A percentile compares a stretch with the other conserved stretches of the same genome.
These are phyloP conservation scores for Latrodectus elegans DNA, from an alignment of 2,888 invertebrate species.

Conservation along the genomic window DNA sequence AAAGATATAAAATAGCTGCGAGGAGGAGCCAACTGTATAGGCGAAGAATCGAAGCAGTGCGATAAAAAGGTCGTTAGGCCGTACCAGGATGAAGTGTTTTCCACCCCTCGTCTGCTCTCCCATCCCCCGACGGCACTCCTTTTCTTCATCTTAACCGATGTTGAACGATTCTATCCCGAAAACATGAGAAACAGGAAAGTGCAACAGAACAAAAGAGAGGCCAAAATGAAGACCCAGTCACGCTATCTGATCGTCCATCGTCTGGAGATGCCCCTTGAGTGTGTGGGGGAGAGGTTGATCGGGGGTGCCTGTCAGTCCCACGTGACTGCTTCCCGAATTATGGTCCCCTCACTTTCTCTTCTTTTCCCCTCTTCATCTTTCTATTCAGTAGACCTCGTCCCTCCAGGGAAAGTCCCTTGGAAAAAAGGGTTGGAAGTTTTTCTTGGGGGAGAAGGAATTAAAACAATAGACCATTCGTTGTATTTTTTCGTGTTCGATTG, in stretches of 20 bases:
- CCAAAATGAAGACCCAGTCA: constrained; percentile 38
- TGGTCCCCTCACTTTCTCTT: constrained; percentile 4
- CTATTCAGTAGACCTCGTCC: neutral
- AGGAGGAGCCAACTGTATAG: neutral
- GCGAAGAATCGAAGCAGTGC: constrained; percentile 30
- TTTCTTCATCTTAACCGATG: constrained; percentile 52
- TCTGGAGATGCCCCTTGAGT: constrained; percentile 45
- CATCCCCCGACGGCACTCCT: neutral
- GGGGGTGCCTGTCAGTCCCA: constrained; percentile 50
- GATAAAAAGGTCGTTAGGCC: constrained; percentile 57
- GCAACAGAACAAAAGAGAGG: constrained; percentile 27
- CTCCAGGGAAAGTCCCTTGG: neutral
- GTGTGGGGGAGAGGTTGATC: neutral
- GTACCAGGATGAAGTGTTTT: constrained; percentile 17
- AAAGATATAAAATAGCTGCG: neutral
- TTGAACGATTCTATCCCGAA: constrained; percentile 52
- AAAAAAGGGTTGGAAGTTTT: constrained; percentile 34
- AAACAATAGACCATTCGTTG: constrained; percentile 50
- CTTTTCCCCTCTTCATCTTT: constrained; percentile 7
- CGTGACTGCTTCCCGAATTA: constrained; percentile 59
- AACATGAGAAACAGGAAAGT: constrained; percentile 26
- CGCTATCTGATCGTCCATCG: constrained; percentile 63
- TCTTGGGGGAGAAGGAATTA: constrained; percentile 31
- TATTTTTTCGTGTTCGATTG: constrained; percentile 11
- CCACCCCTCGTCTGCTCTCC: neutral